phyloP scores from a whole-genome alignment of 2,888 invertebrate species.

The Pammene fasciana region DNA sequence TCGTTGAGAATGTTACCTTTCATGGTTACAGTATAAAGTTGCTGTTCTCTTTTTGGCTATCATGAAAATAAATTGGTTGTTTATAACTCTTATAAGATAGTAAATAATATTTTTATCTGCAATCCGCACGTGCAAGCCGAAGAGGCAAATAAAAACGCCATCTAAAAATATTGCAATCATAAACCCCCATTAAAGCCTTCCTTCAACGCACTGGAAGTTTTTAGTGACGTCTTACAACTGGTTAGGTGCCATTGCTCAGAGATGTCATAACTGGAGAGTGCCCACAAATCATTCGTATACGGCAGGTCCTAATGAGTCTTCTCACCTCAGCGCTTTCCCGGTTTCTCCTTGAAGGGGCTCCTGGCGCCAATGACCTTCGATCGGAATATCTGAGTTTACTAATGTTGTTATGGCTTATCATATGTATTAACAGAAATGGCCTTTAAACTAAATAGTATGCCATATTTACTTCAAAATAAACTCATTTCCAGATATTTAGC shows the following conservation, averaged over 20 bases:
- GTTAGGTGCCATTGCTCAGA: conserved; percentile 3
- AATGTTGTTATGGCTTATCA: no score
- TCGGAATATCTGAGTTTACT: no score
- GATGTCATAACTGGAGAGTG: conserved; percentile 18
- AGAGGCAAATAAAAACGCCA: background rate
- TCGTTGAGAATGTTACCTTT: no score
- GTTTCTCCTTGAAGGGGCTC: background rate
- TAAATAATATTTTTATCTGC: background rate
- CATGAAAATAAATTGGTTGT: background rate
- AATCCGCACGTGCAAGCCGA: conserved; percentile 3
- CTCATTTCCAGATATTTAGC: no score
- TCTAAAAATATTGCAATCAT: conserved; percentile 9
- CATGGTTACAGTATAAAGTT: no score
- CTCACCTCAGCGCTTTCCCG: background rate
- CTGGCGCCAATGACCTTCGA: no score
- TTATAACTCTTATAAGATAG: background rate
- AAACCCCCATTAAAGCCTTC: background rate
- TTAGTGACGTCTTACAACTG: background rate
- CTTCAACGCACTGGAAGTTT: conserved; percentile 5
- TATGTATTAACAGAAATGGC: no score
- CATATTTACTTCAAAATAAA: no score
- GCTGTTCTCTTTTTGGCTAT: no score
- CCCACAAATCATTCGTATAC: conserved; percentile 37
- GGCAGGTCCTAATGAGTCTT: conserved; percentile 26
- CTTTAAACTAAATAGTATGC: no score